phyloP scores from a whole-genome alignment of 37 sponge, comb jelly and placozoan genomes.

The Ianthella basta region DNA sequence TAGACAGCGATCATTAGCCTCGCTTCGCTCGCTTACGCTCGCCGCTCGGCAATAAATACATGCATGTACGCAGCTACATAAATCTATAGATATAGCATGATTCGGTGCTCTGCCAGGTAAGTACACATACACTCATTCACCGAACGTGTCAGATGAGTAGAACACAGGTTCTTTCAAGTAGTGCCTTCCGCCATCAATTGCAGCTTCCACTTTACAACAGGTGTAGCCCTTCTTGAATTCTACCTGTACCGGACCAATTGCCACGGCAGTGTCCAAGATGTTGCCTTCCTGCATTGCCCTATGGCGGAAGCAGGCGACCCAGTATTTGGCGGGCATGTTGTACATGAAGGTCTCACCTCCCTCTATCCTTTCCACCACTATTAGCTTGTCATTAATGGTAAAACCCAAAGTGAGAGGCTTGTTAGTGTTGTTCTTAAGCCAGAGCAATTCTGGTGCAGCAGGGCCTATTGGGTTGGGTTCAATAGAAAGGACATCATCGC shows the following conservation, averaged over 20 bases:
- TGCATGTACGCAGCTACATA: too few relatives aligned
- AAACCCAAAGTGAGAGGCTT: neutral
- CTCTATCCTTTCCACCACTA: neutral
- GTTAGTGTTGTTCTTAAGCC: constrained; percentile 1
- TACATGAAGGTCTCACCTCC: constrained; percentile 4
- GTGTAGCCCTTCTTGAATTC: neutral
- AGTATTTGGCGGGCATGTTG: neutral
- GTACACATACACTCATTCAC: neutral
- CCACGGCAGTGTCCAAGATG: neutral
- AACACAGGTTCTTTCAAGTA: neutral
- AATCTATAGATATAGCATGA: too few relatives aligned
- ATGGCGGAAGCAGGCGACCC: neutral
- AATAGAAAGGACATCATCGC: neutral
- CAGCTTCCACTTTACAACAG: neutral
- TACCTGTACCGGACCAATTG: neutral
- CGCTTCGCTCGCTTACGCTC: too few relatives aligned
- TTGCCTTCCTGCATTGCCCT: neutral
- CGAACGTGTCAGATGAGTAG: neutral
- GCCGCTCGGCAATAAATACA: too few relatives aligned
- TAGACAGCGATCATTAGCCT: too few relatives aligned
- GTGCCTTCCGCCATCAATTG: neutral
- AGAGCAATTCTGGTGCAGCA: neutral
- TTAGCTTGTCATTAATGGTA: neutral
- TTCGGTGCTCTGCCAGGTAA: too few relatives aligned
- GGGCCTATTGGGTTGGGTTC: neutral